Conservation (phyloP, 1,140 invertebrate species). For the Aphidius ervi region DNA sequence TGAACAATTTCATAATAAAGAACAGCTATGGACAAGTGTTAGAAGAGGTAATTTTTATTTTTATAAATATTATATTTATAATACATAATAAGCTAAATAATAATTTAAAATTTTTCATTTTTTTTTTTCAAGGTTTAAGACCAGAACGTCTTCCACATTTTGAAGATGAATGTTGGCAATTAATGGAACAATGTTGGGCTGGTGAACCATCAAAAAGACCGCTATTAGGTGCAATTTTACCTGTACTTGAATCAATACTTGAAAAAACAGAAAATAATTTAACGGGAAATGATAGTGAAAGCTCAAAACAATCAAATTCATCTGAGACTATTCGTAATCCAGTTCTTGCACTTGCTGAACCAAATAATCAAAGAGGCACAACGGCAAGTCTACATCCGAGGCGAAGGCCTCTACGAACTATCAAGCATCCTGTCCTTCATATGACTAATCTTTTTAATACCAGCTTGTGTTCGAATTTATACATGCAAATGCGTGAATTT, state of each 20-base stretch:
- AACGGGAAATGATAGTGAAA: conserved; percentile 30
- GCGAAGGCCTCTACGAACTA: conserved; percentile 28
- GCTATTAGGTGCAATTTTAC: conserved; percentile 72
- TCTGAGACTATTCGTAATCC: conserved; percentile 29
- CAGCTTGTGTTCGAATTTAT: conserved; percentile 39
- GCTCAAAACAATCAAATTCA: conserved; percentile 26
- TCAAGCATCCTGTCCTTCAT: conserved; percentile 39
- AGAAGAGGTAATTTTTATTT: conserved; percentile 63
- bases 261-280: conserved; percentile 40
- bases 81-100: conserved; percentile 14
- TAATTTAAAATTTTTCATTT: conserved; percentile 16
- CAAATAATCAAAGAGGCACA: conserved; percentile 46
- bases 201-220: conserved; percentile 72
- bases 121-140: conserved; percentile 56
- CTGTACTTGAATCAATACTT: conserved; percentile 58
- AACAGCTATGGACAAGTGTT: conserved; percentile 82
- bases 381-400: conserved; percentile 32
- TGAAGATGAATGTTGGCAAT: conserved; percentile 75
- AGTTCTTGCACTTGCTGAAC: conserved; percentile 39
- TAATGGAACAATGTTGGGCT: conserved; percentile 85
- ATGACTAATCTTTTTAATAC: conserved; percentile 43
- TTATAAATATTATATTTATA: conserved; percentile 22
- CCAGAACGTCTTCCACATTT: conserved; percentile 75
- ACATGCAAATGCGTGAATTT: conserved; percentile 44
- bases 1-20: conserved; percentile 83